These are phyloP conservation scores for Ptychadena robeensis DNA, from an alignment of 2,797 vertebrate species.

Conservation along the genomic window DNA sequence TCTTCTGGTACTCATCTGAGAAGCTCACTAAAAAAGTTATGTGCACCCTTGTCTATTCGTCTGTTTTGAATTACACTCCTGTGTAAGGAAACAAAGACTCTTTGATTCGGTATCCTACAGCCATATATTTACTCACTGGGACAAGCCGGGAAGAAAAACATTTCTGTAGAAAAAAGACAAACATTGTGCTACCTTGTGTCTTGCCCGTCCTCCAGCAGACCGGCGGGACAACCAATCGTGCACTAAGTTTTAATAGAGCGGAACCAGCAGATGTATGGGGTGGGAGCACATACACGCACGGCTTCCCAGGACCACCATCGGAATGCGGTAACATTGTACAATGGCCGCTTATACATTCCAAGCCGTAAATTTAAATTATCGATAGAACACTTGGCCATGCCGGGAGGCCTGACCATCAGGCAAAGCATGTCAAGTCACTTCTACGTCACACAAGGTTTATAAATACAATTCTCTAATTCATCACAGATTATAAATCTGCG, in stretches of 20 bases:
- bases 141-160: background rate
- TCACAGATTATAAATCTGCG: conserved; percentile 60
- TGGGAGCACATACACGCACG: background rate
- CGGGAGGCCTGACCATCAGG: conserved; percentile 8
- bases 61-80: background rate
- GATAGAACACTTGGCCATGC: conserved; percentile 25
- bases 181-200: background rate
- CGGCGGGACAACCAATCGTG: background rate
- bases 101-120: background rate
- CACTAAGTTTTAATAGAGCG: conserved; percentile 30
- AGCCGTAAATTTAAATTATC: conserved; percentile 41
- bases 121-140: background rate
- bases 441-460: conserved; percentile 48
- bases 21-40: too few relatives aligned
- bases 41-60: too few relatives aligned
- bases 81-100: background rate
- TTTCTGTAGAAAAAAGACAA: conserved; percentile 4
- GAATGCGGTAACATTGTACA: conserved; percentile 14
- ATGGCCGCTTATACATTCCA: conserved; percentile 7
- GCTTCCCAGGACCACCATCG: conserved; percentile 1
- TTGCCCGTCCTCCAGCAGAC: background rate
- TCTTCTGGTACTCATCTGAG: too few relatives aligned
- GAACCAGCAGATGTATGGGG: conserved; percentile 52
- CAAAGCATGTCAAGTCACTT: conserved; percentile 26
- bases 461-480: conserved; percentile 60